Evolutionary conservation across 2,113 vertebrate genomes (phyloP).

Genomic region (human): GRCh38 chr6:15867001-15867500

Average conservation of each 20-base stretch:
- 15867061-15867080: not conserved
- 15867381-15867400: not conserved
- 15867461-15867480: not conserved
- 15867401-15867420: not conserved
- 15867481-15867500: not conserved
- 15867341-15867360: not conserved
- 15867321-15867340: not conserved
- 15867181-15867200: not conserved
- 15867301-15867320: not conserved
- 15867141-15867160: not conserved
- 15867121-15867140: not conserved
- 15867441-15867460: not conserved
- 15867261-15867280: not conserved
- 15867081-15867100: not conserved
- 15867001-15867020: conserved; percentile 48
- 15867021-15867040: conserved; percentile 52
- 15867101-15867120: not conserved
- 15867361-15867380: not conserved
- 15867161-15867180: not conserved
- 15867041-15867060: conserved; percentile 31
- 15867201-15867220: not conserved
- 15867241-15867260: not conserved
- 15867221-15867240: not conserved
- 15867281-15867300: conserved; percentile 11
- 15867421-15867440: not conserved